A percentile compares a stretch with the other conserved stretches of the same genome.
phyloP scores from a whole-genome alignment of 2,888 invertebrate genomes.

The Caenorhabditis afra region DNA sequence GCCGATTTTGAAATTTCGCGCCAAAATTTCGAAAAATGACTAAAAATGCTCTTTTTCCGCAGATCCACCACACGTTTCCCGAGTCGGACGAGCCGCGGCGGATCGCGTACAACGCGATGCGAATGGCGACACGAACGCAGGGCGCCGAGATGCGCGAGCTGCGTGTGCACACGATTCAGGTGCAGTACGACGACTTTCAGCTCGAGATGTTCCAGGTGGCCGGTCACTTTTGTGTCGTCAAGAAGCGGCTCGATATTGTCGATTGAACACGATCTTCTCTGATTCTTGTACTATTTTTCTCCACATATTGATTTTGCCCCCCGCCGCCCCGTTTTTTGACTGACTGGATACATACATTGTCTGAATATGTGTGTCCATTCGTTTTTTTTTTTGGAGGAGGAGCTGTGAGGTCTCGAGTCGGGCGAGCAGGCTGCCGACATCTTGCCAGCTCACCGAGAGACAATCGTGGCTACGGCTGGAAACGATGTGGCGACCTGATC shows the following conservation, averaged over 20 bases:
- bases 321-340: no score
- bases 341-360: no score
- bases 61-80: constrained; percentile 51
- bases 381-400: no score
- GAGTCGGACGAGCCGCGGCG: constrained; percentile 45
- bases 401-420: no score
- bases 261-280: constrained; percentile 18
- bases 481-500: no score
- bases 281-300: constrained; percentile 2
- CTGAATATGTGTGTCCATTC: no score
- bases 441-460: no score
- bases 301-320: background rate
- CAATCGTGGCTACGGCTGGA: no score
- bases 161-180: constrained; percentile 45
- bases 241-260: constrained; percentile 39
- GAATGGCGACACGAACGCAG: constrained; percentile 48
- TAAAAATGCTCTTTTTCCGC: background rate
- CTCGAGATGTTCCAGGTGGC: constrained; percentile 54
- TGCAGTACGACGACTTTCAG: constrained; percentile 52
- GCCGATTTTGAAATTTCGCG: background rate
- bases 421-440: no score
- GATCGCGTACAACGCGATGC: constrained; percentile 51
- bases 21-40: no score
- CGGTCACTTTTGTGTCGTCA: constrained; percentile 45
- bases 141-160: constrained; percentile 32